A percentile compares a stretch with the other conserved stretches of the same genome.
phyloP scores from a whole-genome alignment of 2,113 vertebrate species.

The Notarius quadriscutis region DNA sequence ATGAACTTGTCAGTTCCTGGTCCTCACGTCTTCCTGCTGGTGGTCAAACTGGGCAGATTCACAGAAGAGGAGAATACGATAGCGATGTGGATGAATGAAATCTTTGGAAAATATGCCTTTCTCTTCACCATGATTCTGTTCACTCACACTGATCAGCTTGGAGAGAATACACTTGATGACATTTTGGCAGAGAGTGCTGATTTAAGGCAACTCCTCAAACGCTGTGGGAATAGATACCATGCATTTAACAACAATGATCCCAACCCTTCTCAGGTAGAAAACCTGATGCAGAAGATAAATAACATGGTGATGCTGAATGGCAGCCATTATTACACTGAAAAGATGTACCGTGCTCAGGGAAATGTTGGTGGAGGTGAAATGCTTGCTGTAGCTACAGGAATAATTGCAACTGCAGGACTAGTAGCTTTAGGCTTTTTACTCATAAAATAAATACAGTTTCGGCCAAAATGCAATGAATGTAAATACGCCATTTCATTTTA shows the following conservation, averaged over 20 bases:
- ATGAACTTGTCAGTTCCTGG: constrained; percentile 52
- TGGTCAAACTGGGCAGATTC: constrained; percentile 47
- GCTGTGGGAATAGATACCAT: constrained; percentile 66
- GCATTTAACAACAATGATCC: constrained; percentile 67
- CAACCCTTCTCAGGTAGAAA: not conserved
- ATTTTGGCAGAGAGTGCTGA: constrained; percentile 51
- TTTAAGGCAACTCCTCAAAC: constrained; percentile 61
- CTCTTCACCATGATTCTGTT: constrained; percentile 73
- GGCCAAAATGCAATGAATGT: not conserved
- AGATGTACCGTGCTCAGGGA: not conserved
- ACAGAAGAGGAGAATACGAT: constrained; percentile 48
- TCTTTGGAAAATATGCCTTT: constrained; percentile 67
- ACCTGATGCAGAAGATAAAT: not conserved
- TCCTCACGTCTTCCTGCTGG: constrained; percentile 37
- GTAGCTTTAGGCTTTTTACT: not conserved
- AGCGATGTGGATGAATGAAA: constrained; percentile 71
- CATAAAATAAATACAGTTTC: not conserved
- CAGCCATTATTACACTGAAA: not conserved
- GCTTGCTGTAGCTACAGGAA: not conserved
- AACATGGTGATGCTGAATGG: not conserved
- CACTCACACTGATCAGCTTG: constrained; percentile 68
- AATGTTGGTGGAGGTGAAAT: not conserved
- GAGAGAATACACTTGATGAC: constrained; percentile 59
- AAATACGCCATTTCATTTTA: not conserved
- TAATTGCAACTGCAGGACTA: not conserved